Base-by-base conservation (phyloP, 2,797 vertebrate species). In the Coregonus sp. region DNA sequence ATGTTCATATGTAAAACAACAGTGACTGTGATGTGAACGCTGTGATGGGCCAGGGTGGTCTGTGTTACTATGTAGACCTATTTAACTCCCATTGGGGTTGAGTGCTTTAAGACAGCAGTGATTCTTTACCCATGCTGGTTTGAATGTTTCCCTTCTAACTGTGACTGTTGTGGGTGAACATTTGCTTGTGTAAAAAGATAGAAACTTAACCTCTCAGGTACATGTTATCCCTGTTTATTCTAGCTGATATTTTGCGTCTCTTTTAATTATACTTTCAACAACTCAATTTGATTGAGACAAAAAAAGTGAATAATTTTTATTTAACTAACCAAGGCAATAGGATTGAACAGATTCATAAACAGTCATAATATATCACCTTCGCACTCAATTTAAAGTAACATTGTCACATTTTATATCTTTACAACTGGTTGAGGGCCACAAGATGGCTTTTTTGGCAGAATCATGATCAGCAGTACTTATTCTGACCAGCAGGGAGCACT, bases 401-500 rank as follows among this genome's bases (percentile, higher is more conserved):
- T 80, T 81, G 33, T 2, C 69, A 52, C 40, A 68, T 82, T 86
- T 87, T 82, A 79, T 54, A 78, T 29, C 18, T 77, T 78, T 61
- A 76, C 77, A 78, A 76, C 78, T 78, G 74, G 78, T 73, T 78
- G 77, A 85, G 78, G 77, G 78, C 33, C 37, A 7, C 70, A 71
- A 76, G 54, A 25, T 84, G 83, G 56, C 1, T 77, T 9, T 76
- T 40, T 67, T 76, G 77, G 77, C 68, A 25, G 76, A 77, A 33
- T 29, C 4, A 70, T 25, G 6, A 11, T 59, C 0, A 84, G 86
- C 75, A 81, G 0, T 89, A 73, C 74, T 56, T 5, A 5, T 5
- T 4, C 52, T 74, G 16, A 81, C 88, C 95, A 93, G 91, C 90
- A 94, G 95, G 93, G 93, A 72, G 94, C 94, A 94, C 92, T 94